Evolutionary conservation across 2,888 invertebrate genomes (phyloP), one percentile per base, ranked within the genome.

Genomic region (Melanotus villosus): DNA sequence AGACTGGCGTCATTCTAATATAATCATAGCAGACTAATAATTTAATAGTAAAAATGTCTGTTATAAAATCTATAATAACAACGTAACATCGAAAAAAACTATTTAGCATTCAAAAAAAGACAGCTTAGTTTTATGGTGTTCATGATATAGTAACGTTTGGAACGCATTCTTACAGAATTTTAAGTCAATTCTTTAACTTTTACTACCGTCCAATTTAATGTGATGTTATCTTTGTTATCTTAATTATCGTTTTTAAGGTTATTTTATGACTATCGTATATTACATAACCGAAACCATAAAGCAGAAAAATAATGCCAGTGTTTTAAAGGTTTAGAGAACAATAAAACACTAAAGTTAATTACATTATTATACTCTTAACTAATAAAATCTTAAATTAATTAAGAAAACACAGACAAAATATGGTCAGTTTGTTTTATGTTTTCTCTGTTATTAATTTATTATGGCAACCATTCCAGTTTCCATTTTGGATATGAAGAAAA

Each of bases 171-270:
- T 14, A 16, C 18, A 32, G 45, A 50, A 52, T 19, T 52, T 62
- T 62, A 21, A 50, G 36, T 41, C n/a, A 36, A 36, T 47, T 32
- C 26, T 21, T 62, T 45, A 59, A 45, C 12, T 59, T 59, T 62
- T 62, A 62, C 62, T 50, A 41, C 62, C 38, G 12, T 12, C 62
- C 45, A 47, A 52, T 60, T 67, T 60, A 67, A 60, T 18, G 7
- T 26, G 66, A 67, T 54, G 26, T 59, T 52, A 66, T 64, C 64
- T 30, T 64, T 64, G 64, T 54, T 66, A 67, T 59, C 60, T 59
- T 67, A 67, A 67, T 67, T 67, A 59, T 60, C 43, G 34, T 50
- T 43, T 58, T 58, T 60, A 54, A 34, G 57, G 32, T 52, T 32
- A 18, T 52, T 52, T 52, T 52, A 52, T 14, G 52, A 32, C 19